Evolutionary conservation across 1,140 invertebrate genomes (phyloP).

Genomic region (Diplogasteroides magnus): DNA sequence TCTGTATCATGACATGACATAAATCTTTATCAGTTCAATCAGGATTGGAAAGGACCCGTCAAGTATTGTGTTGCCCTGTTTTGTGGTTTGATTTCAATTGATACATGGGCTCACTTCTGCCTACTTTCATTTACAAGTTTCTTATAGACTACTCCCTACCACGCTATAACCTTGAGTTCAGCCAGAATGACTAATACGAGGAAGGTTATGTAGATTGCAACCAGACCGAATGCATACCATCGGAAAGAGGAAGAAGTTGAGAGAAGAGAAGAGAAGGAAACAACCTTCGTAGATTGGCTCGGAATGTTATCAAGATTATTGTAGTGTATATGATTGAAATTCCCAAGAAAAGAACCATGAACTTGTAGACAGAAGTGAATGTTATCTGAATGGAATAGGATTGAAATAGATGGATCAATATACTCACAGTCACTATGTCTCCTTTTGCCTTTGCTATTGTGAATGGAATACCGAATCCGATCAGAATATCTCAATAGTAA

Average conservation of each 20-base stretch:
- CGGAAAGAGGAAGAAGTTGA: constrained; percentile 56
- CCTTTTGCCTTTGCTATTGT: constrained; percentile 58
- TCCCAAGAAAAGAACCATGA: constrained; percentile 57
- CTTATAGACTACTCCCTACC: constrained; percentile 4
- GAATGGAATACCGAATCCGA: constrained; percentile 63
- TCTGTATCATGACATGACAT: no score
- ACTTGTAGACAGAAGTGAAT: constrained; percentile 20
- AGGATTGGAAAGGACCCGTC: no score
- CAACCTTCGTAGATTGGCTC: neutral
- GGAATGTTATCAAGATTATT: constrained; percentile 1
- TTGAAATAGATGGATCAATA: constrained; percentile 10
- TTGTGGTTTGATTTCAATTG: no score
- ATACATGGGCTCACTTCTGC: no score
- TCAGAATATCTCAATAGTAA: constrained; percentile 58
- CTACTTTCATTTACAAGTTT: no score
- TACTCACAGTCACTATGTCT: constrained; percentile 43
- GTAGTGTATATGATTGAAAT: constrained; percentile 55
- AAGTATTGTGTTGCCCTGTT: no score
- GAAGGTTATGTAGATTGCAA: constrained; percentile 58
- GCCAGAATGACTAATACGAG: constrained; percentile 56
- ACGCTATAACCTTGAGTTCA: constrained; percentile 43
- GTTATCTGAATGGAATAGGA: constrained; percentile 12
- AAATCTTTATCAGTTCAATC: no score
- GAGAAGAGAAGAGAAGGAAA: constrained; percentile 19
- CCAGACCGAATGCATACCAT: constrained; percentile 57